Percentiles rank a stretch among this genome's conserved stretches.
Evolutionary conservation across 2,113 vertebrate genomes (phyloP).

Genomic region (Lucifuga dentata): DNA sequence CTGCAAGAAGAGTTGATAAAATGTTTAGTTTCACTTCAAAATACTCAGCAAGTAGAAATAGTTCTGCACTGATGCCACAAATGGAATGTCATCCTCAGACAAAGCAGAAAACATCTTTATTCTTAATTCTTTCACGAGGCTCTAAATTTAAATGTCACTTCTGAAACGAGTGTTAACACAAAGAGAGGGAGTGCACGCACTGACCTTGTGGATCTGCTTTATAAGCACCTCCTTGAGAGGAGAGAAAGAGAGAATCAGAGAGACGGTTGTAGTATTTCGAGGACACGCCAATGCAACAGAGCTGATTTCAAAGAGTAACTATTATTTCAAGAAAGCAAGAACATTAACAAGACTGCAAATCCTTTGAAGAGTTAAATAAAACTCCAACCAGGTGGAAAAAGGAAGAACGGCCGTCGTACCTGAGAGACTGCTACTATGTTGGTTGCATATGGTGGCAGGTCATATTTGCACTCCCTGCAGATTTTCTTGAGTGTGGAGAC

Average conservation of each 20-base stretch:
- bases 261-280: conserved; percentile 14
- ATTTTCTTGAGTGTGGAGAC: conserved; percentile 99
- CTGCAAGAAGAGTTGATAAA: conserved; percentile 74
- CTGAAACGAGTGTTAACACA: background rate
- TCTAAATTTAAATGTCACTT: conserved; percentile 28
- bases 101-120: too few relatives aligned
- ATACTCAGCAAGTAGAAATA: background rate
- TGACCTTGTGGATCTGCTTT: conserved; percentile 99
- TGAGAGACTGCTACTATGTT: conserved; percentile 99
- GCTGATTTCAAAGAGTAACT: conserved; percentile 26
- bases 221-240: conserved; percentile 93
- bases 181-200: conserved; percentile 42
- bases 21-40: conserved; percentile 8
- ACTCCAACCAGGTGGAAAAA: background rate
- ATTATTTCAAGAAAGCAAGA: conserved; percentile 39
- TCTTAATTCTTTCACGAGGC: conserved; percentile 9
- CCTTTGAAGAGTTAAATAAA: background rate
- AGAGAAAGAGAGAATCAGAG: conserved; percentile 27
- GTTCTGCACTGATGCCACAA: background rate
- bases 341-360: conserved; percentile 2
- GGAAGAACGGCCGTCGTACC: conserved; percentile 82
- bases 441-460: conserved; percentile 94
- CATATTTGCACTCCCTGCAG: conserved; percentile 97
- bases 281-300: conserved; percentile 13
- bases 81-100: conserved; percentile 6